phyloP scores from a whole-genome alignment of 2,888 invertebrate species.

The Sepioteuthis lessoniana region DNA sequence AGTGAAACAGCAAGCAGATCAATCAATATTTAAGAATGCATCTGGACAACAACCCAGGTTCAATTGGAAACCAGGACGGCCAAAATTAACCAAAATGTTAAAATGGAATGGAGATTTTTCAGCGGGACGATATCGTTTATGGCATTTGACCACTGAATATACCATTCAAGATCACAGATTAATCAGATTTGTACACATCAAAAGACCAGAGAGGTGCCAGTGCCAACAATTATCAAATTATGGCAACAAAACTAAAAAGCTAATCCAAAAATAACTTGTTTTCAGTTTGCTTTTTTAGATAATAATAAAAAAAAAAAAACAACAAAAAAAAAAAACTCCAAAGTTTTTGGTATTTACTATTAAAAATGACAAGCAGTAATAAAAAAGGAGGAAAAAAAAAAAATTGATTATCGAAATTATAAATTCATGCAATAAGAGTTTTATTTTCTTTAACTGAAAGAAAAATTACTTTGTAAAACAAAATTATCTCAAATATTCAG shows the following conservation, averaged over 20 bases:
- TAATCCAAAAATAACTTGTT: not conserved
- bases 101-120: not conserved
- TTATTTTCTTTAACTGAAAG: not conserved
- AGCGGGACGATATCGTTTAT: not conserved
- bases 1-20: not conserved
- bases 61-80: conserved; percentile 33
- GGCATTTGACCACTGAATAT: conserved; percentile 33
- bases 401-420: not conserved
- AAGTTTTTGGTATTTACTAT: not conserved
- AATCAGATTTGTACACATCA: conserved; percentile 33
- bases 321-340: not conserved
- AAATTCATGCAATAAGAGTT: not conserved
- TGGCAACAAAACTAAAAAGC: not conserved
- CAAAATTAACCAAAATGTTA: conserved; percentile 33
- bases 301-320: too few relatives aligned
- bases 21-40: not conserved
- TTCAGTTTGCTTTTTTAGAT: too few relatives aligned
- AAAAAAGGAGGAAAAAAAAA: not conserved
- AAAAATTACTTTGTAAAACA: not conserved
- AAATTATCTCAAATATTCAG: conserved; percentile 13
- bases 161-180: conserved; percentile 33
- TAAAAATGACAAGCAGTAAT: not conserved
- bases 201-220: conserved; percentile 33
- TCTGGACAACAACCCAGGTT: conserved; percentile 23
- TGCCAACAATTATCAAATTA: not conserved